Percentiles rank a stretch among this genome's conserved stretches.
phyloP scores from a whole-genome alignment of 1,140 invertebrate species.

The Oscheius sp. region DNA sequence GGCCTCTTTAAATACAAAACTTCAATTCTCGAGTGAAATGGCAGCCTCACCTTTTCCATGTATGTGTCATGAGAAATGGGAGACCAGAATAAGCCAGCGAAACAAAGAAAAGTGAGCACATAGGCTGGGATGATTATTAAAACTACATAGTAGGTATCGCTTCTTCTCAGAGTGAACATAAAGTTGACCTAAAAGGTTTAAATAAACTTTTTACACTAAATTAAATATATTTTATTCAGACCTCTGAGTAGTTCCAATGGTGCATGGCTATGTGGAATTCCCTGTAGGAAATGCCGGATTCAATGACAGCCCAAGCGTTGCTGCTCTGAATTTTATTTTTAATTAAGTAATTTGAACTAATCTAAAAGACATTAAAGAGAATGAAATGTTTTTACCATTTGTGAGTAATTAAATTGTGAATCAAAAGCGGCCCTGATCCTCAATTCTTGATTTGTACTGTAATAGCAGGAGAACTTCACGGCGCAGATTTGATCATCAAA shows the following conservation, averaged over 20 bases:
- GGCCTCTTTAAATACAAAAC: no score
- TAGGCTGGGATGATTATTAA: background rate
- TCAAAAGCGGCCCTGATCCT: background rate
- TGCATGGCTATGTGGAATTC: background rate
- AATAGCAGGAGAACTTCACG: background rate
- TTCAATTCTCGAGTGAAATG: no score
- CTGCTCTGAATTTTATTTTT: background rate
- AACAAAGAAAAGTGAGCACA: background rate
- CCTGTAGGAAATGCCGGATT: background rate
- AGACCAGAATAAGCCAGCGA: background rate
- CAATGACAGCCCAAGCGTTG: background rate
- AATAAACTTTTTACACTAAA: background rate
- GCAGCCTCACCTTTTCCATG: slow-evolving; percentile 2
- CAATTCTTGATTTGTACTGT: background rate
- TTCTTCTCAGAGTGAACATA: background rate
- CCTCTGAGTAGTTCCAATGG: background rate
- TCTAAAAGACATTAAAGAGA: background rate
- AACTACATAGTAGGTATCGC: background rate
- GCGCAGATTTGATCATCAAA: background rate
- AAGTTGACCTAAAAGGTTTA: background rate
- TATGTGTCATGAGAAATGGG: background rate
- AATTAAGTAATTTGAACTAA: no score
- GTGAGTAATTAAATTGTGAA: background rate
- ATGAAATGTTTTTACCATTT: background rate
- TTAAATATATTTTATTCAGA: background rate